Evolutionary conservation across 1,140 invertebrate species (phyloP).

Genomic region (Fopius arisanus): DNA sequence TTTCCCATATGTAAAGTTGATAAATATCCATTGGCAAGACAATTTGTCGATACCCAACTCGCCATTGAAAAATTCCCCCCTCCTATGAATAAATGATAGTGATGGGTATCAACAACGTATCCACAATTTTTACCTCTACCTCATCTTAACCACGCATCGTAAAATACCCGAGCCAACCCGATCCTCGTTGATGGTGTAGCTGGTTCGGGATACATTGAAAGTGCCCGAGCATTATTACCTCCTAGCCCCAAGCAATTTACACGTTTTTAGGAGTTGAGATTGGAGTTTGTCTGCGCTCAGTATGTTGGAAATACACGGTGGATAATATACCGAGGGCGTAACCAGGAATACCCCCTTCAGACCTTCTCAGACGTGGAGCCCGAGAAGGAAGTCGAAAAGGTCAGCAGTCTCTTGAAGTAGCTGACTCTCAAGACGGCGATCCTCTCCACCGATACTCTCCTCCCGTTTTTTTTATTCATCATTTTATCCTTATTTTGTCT

Average conservation of each 20-base stretch:
- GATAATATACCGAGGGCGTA: constrained; percentile 18
- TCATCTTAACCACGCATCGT: background rate
- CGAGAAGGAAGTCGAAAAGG: constrained; percentile 15
- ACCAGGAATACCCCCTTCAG: background rate
- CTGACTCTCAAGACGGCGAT: constrained; percentile 1
- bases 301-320: constrained; percentile 10
- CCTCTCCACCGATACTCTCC: background rate
- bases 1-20: background rate
- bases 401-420: constrained; percentile 1
- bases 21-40: constrained; percentile 17
- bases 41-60: background rate
- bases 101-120: constrained; percentile 8
- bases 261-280: constrained; percentile 11
- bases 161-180: background rate
- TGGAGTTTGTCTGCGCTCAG: background rate
- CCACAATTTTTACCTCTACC: background rate
- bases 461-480: background rate
- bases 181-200: background rate
- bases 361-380: background rate
- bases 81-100: constrained; percentile 25
- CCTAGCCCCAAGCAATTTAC: constrained; percentile 8
- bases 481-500: background rate
- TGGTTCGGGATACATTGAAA: constrained; percentile 4
- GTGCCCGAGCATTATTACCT: constrained; percentile 7
- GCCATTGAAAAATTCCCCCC: background rate